Base-by-base conservation (phyloP, 2,888 invertebrate species). In the Lasius platythorax region DNA sequence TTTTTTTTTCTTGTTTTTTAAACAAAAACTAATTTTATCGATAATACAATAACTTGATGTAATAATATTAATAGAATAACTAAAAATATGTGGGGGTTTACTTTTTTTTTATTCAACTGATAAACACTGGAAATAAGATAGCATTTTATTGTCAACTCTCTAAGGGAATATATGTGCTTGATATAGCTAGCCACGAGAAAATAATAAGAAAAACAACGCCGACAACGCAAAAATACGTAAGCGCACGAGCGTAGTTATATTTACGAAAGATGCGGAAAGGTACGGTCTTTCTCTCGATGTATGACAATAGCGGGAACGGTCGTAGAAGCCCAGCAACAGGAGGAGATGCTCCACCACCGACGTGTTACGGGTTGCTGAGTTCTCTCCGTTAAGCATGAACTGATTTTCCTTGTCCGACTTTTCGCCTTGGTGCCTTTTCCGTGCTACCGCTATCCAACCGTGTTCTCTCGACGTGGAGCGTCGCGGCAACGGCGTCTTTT, bases 341-440 rank as follows among this genome's bases (percentile, higher is more conserved):
- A 46, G 50, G 56, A 37, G 37, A 56, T 56, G 33, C 61, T 74
- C 58, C 70, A 15, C 68, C 28, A 46, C 18, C 6, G 12, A 73
- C 37, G 9, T 73, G 46, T 46, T 18, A 61, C 74, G 58, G 9
- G 23, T 73, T 61, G 79, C 78, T 40, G 70, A 30, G 70, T 53
- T 63, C 72, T 63, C 61, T 43, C 43, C 64, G 70, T 85, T 87
- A 86, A 89, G 58, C 83, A 61, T 50, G 83, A 88, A 79, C 86
- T 87, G 85, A 87, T 87, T 87, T 83, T 84, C 74, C 70, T 72
- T 75, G 74, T 75, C 78, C 40, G 33, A 82, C 81, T 68, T 74
- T 82, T 70, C 50, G 43, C 46, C 33, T 73, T 50, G 53, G 50
- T 53, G 56, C 64, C 33, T 40, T n/a, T n/a, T n/a, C 30, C 40